These are phyloP conservation scores for Monodelphis domestica DNA, from an alignment of 2,797 vertebrate genomes.

Conservation along the genomic window DNA sequence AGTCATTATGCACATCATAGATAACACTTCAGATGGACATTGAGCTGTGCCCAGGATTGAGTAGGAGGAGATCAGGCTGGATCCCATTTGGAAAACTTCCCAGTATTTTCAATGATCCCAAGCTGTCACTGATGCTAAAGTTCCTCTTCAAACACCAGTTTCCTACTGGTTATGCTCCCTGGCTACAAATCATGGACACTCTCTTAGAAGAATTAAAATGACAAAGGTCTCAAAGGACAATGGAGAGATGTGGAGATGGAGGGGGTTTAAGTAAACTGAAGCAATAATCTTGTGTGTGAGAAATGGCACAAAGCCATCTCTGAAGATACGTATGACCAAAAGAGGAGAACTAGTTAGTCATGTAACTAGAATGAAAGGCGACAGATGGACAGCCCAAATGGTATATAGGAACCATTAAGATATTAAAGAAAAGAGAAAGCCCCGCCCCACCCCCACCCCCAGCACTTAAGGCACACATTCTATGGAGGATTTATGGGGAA, in stretches of 20 bases:
- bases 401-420: background rate
- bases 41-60: background rate
- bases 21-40: slow-evolving; percentile 1
- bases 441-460: too few relatives aligned
- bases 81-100: background rate
- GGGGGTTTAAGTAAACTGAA: background rate
- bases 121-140: background rate
- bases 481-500: background rate
- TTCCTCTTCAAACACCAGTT: background rate
- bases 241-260: background rate
- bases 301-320: background rate
- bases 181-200: background rate
- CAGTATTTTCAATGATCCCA: background rate
- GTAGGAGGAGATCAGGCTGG: background rate
- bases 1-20: background rate
- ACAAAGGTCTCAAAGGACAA: background rate
- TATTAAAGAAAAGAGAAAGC: background rate
- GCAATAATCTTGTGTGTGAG: background rate
- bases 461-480: background rate
- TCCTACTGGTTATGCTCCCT: background rate
- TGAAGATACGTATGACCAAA: background rate
- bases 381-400: background rate
- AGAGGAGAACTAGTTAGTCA: background rate
- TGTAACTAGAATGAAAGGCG: background rate
- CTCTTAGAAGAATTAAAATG: background rate